A percentile compares a stretch with the other conserved stretches of the same genome.
phyloP scores from a whole-genome alignment of 2,113 vertebrate species.

The Tapirus terrestris region DNA sequence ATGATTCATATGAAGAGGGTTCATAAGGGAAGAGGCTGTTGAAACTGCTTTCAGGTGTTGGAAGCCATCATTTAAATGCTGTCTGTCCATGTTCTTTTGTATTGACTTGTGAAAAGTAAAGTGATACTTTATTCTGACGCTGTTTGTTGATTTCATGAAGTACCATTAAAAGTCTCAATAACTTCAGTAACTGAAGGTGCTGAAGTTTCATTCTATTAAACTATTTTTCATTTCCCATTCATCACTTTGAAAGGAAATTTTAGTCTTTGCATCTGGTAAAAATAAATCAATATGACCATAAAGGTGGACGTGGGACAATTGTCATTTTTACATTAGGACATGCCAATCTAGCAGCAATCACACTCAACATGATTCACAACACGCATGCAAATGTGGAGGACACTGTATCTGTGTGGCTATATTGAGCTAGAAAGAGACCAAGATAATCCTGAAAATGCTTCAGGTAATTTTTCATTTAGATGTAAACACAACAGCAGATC shows the following conservation, averaged over 20 bases:
- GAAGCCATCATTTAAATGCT: not conserved
- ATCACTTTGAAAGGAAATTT: not conserved
- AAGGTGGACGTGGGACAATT: not conserved
- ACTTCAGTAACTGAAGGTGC: not conserved
- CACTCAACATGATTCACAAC: not conserved
- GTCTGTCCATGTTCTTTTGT: not conserved
- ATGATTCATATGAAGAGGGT: not conserved
- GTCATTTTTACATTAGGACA: not conserved
- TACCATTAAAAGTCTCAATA: not conserved
- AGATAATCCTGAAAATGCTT: not conserved
- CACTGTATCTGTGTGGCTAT: not conserved
- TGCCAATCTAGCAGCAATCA: not conserved
- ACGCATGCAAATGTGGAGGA: not conserved
- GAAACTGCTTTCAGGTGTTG: not conserved
- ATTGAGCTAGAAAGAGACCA: not conserved
- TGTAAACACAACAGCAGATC: not conserved
- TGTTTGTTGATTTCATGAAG: slow-evolving; percentile 4
- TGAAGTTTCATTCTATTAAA: not conserved
- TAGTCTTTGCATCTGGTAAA: not conserved
- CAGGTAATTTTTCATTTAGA: not conserved
- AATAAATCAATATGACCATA: not conserved
- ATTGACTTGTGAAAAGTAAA: not conserved
- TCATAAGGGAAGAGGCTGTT: too few species aligned
- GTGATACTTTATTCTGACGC: not conserved
- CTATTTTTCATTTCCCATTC: not conserved